These are phyloP conservation scores for Zosterops borbonicus DNA, from an alignment of 2,113 vertebrate species.

Conservation along the genomic window DNA sequence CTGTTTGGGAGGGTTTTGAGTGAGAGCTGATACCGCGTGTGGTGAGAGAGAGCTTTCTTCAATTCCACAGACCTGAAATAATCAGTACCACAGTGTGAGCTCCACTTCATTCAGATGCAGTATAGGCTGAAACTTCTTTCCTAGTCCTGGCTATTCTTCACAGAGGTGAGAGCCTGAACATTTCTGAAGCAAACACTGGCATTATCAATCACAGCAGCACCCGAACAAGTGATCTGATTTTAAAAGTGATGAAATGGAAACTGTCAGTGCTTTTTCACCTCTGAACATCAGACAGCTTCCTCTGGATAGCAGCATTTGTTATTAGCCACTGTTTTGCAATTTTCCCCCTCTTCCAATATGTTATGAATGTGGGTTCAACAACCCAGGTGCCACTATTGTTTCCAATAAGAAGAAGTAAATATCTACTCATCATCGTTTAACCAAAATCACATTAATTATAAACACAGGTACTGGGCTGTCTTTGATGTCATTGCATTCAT, in stretches of 20 bases:
- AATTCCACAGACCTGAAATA: background rate
- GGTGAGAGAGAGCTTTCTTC: conserved; percentile 10
- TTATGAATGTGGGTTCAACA: background rate
- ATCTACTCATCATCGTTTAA: background rate
- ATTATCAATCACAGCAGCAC: conserved; percentile 16
- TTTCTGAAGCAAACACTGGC: background rate
- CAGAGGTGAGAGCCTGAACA: background rate
- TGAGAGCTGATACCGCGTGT: background rate
- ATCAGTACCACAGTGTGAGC: background rate
- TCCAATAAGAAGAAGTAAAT: background rate
- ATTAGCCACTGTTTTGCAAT: background rate
- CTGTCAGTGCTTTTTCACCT: background rate
- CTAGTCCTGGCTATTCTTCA: conserved; percentile 4
- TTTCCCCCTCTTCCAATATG: background rate
- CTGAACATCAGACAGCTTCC: conserved; percentile 2
- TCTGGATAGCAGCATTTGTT: background rate
- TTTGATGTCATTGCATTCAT: background rate
- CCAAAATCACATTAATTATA: background rate
- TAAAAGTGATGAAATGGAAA: conserved; percentile 27
- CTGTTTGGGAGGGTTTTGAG: conserved; percentile 40
- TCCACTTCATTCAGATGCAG: conserved; percentile 11
- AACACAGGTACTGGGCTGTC: background rate
- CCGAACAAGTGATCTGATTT: conserved; percentile 4
- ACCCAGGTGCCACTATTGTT: background rate
- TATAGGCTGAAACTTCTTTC: background rate